Base-by-base conservation (phyloP, 2,888 invertebrate species). In the Eristalinus sepulchralis region DNA sequence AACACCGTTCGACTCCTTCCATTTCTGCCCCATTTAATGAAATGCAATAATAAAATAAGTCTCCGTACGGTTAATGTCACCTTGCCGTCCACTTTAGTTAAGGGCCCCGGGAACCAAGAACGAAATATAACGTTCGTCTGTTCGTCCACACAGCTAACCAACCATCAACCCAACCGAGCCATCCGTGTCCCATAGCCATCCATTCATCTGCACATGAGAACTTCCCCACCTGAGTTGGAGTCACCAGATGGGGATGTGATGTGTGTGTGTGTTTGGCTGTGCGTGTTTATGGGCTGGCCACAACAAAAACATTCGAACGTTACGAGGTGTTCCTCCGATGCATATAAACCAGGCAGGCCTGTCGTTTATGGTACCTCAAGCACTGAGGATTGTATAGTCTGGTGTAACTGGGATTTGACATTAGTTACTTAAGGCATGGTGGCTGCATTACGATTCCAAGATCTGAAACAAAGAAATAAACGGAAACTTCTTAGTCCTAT, bases 21-120 rank as follows among this genome's bases (percentile, higher is more conserved):
- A 47, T 17, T 47, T 47, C 47, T 47, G 47, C 63, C 63, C 59
- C 34, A 64, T 72, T 81, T 82, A 85, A 82, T 85, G 85, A 85
- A 81, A 85, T 77, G 85, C 85, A 85, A 82, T 81, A 77, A 82
- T 77, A 85, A 77, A 81, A 82, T 81, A 82, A 68, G 82, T 77
- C 76, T 72, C 68, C 72, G 82, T 70, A 85, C 68, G 85, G 85
- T 77, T 77, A 85, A 85, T 85, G 85, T 77, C 81, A 81, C 81
- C 85, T 85, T 72, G 55, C 63, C 84, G 77, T 67, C 77, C 77
- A 85, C 82, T 85, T 85, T 73, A 81, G 72, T 82, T 82, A 85
- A 82, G 82, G 82, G 85, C 82, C 72, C 57, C 17, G 31, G 55
- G n/a, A 64, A 47, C 75, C 57, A n/a, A 47, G 33, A 34, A 60